Evolutionary conservation across 2,888 invertebrate genomes (phyloP).

Genomic region (Spatulosminthurus flaviceps): DNA sequence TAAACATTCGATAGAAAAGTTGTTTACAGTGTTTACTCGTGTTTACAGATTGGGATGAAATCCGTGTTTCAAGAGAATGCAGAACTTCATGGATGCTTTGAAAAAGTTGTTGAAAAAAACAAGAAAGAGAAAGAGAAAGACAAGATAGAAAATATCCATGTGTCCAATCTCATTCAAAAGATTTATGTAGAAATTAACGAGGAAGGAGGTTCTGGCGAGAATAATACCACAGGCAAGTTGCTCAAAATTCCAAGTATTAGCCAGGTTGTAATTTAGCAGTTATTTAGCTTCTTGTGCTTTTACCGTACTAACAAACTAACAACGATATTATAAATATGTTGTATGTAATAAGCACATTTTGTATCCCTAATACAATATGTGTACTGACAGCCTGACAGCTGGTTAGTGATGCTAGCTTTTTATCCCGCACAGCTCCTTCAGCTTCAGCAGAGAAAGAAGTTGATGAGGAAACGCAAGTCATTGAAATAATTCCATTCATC

Average conservation of each 20-base stretch:
- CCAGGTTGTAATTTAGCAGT: no score
- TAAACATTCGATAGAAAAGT: no score
- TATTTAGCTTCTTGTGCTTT: no score
- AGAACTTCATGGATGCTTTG: background rate
- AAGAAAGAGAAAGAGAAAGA: constrained; percentile 13
- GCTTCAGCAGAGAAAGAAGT: background rate
- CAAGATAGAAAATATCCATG: background rate
- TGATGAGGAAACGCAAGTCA: background rate
- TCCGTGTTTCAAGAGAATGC: constrained; percentile 11
- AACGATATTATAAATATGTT: no score
- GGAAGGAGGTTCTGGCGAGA: background rate
- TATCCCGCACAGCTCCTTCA: no score
- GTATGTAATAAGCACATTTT: background rate
- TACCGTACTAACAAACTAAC: no score
- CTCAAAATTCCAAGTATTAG: no score
- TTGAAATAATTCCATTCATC: background rate
- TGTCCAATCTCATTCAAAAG: background rate
- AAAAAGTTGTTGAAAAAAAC: no score
- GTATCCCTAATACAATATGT: no score
- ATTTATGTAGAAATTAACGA: constrained; percentile 5
- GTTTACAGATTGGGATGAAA: background rate
- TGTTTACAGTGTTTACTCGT: no score
- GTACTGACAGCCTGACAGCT: no score
- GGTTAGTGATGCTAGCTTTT: no score
- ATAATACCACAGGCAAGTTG: background rate